Conservation (phyloP, 2,797 vertebrate genomes). For the Denticeps clupeoides region DNA sequence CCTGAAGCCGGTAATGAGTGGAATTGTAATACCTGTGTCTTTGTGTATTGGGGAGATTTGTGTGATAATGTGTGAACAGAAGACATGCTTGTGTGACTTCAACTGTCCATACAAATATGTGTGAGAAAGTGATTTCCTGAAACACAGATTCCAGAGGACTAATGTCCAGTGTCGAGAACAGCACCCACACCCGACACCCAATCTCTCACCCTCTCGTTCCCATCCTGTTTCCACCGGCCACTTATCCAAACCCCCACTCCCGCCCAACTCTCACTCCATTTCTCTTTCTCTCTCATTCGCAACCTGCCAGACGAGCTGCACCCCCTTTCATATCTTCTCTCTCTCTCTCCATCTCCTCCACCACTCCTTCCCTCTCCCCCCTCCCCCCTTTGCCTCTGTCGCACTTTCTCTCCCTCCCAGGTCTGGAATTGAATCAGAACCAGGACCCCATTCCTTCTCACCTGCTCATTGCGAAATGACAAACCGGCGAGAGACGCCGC, state of each 20-base stretch:
- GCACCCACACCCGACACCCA: conserved; percentile 9
- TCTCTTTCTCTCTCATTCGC: conserved; percentile 3
- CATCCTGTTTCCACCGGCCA: conserved; percentile 11
- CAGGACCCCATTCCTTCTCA: conserved; percentile 29
- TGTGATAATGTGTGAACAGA: too few species aligned
- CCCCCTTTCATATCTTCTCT: conserved; percentile 4
- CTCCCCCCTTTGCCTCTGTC: conserved; percentile 16
- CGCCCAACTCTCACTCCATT: conserved; percentile 8
- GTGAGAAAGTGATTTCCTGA: too few species aligned
- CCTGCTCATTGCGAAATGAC: conserved; percentile 53
- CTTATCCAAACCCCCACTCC: conserved; percentile 17
- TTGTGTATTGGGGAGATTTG: too few species aligned
- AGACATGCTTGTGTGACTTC: too few species aligned
- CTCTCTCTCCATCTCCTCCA: conserved; percentile 4
- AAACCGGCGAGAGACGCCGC: conserved; percentile 47
- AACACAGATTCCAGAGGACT: too few species aligned
- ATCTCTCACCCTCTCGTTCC: background rate
- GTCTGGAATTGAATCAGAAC: conserved; percentile 20
- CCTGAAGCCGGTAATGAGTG: too few species aligned
- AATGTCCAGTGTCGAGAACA: background rate
- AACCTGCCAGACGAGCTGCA: conserved; percentile 14
- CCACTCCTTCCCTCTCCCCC: conserved; percentile 20
- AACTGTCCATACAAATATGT: too few species aligned
- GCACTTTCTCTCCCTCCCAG: conserved; percentile 9
- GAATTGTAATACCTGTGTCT: too few species aligned